A percentile compares a stretch with the other conserved stretches of the same genome.
Conservation (phyloP, 2,888 invertebrate genomes). For the Anodontia alba region DNA sequence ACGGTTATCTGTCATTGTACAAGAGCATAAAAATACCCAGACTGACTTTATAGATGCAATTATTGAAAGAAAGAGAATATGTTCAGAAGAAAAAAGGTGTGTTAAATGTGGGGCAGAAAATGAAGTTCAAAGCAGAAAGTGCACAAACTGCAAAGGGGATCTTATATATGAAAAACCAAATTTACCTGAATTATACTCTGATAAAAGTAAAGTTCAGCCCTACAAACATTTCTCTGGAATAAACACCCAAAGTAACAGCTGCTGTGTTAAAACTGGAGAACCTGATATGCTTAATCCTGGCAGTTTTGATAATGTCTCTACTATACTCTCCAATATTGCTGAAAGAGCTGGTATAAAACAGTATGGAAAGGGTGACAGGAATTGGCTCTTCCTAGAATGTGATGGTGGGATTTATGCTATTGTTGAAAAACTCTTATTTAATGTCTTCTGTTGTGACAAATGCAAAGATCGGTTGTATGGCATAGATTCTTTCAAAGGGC, state of each 20-base stretch:
- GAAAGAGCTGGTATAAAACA: not conserved
- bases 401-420: not conserved
- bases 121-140: conserved; percentile 26
- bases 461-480: not conserved
- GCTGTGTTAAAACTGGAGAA: conserved; percentile 18
- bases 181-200: not conserved
- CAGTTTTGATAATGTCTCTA: conserved; percentile 36
- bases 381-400: not conserved
- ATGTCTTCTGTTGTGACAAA: not conserved
- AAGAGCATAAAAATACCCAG: too few relatives aligned
- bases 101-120: conserved; percentile 30
- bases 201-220: conserved; percentile 6
- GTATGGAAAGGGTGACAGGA: not conserved
- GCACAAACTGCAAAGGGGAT: conserved; percentile 29
- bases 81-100: conserved; percentile 24
- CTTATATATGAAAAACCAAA: not conserved
- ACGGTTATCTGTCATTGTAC: too few relatives aligned
- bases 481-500: conserved; percentile 4
- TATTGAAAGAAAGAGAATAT: not conserved
- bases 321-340: not conserved
- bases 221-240: conserved; percentile 11
- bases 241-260: conserved; percentile 9
- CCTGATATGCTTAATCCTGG: conserved; percentile 29
- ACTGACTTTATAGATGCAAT: conserved; percentile 8
- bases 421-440: not conserved